Percentiles rank a stretch among this genome's conserved stretches.
Conservation (phyloP, 92 coral and sea anemone species). For the Phenganax marumi region DNA sequence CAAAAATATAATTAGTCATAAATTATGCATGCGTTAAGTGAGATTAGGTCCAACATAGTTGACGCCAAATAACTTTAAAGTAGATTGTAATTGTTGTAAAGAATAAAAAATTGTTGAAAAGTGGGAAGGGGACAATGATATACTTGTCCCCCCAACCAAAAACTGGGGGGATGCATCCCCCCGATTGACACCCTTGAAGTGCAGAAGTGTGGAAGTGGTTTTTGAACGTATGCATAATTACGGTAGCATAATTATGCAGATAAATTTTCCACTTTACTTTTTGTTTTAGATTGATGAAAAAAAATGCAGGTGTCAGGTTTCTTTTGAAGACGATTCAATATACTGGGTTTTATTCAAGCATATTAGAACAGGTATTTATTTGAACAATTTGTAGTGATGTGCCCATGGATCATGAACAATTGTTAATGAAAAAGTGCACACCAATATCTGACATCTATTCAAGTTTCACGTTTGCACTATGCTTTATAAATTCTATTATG, state of each 20-base stretch:
- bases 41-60: no score
- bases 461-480: no score
- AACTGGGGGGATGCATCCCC: no score
- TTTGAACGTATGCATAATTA: not conserved
- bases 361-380: conserved; percentile 24
- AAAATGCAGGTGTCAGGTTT: conserved; percentile 28
- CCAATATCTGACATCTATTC: not conserved
- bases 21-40: no score
- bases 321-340: conserved; percentile 33
- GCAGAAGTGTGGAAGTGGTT: not conserved
- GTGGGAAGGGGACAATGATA: no score
- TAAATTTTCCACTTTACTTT: not conserved
- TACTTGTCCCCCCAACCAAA: no score
- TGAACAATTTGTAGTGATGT: no score
- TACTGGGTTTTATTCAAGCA: conserved; percentile 37
- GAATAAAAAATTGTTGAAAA: no score
- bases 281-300: conserved; percentile 15
- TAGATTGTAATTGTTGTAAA: no score
- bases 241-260: not conserved
- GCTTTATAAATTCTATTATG: not conserved
- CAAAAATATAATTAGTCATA: no score
- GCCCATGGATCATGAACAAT: not conserved
- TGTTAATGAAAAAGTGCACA: not conserved
- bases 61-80: no score
- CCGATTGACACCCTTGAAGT: not conserved